phyloP scores from a whole-genome alignment of 1,140 invertebrate species.

The Tetranychus cinnabarinus region DNA sequence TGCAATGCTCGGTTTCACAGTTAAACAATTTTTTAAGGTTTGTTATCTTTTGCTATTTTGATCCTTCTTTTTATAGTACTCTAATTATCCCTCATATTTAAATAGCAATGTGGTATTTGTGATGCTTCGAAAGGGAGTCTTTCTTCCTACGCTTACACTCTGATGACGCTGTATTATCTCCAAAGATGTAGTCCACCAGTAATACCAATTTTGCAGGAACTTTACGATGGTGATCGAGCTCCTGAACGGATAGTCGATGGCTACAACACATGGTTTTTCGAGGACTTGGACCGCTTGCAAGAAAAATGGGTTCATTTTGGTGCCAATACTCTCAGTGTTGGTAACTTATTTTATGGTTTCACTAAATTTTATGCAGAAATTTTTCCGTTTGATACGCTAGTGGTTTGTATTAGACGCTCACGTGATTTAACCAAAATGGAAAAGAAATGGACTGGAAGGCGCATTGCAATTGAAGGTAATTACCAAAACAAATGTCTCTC shows the following conservation, averaged over 20 bases:
- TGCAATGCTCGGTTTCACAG: conserved; percentile 28
- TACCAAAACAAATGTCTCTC: not conserved
- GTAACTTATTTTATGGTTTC: conserved; percentile 30
- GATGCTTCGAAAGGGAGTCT: conserved; percentile 36
- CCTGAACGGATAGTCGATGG: conserved; percentile 20
- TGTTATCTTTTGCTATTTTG: not conserved
- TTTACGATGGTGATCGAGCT: not conserved
- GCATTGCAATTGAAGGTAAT: conserved; percentile 32
- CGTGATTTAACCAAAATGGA: conserved; percentile 26
- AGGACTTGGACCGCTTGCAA: conserved; percentile 18
- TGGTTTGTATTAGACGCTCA: conserved; percentile 29
- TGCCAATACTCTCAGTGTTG: conserved; percentile 25
- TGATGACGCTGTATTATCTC: conserved; percentile 35
- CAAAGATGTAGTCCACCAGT: conserved; percentile 32
- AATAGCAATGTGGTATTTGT: conserved; percentile 30
- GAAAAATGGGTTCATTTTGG: conserved; percentile 3
- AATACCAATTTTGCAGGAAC: conserved; percentile 34
- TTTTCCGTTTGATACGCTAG: conserved; percentile 29
- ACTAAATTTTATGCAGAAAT: conserved; percentile 30
- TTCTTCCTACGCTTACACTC: conserved; percentile 34
- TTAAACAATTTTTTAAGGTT: conserved; percentile 34
- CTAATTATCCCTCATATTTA: not conserved
- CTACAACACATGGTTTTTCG: conserved; percentile 25
- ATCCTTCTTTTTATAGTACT: not conserved
- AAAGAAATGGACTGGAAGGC: conserved; percentile 31